Base-by-base conservation (phyloP, 35 echinoderm and acorn worm species). In the Apostichopus parvimensis region DNA sequence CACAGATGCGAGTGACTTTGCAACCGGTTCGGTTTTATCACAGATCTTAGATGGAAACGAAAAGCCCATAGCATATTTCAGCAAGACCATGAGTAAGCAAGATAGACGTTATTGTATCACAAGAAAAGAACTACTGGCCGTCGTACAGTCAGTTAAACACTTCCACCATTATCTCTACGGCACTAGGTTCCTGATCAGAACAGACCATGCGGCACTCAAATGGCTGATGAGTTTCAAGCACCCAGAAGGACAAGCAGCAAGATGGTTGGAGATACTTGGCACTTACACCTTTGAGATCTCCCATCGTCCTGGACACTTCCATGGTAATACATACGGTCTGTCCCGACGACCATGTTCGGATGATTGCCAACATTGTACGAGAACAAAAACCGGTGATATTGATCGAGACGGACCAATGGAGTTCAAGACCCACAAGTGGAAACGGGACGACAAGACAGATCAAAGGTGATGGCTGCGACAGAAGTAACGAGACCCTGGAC, bases 151-250 rank as follows among this genome's bases (percentile, higher is more conserved):
- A 75, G 77, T 92, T 17, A 85, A 84, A 56, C 77, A 95, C 25
- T 93, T 93, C n/a, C 92, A 93, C 57, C 81, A 87, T 57, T 92
- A 92, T 56, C 58, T 92, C 2, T 93, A 93, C 26, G 92, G 92
- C 57, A 75, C 55, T 0, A 4, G 66, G 17, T 93, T 93, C 20
- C 6, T 72, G 1, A 56, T 93, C 18, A 93, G 82, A 77, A 93
- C 80, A 73, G 81, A 93, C 73, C 92, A 93, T 87, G 45, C 13
- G 53, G 62, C 81, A 73, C 45, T 87, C 22, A 79, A 77, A 26
- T 25, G 24, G 24, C 24, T 25, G 24, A 25, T 25, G 24, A 25
- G 24, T 25, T 25, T 25, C 24, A 25, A 25, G 24, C 24, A 25
- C 24, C 24, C 24, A 25, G 24, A 25, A 25, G 24, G 24, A 25